Evolutionary conservation across 2,113 vertebrate species (phyloP).

Genomic region (Paradoxurus hermaphroditus): DNA sequence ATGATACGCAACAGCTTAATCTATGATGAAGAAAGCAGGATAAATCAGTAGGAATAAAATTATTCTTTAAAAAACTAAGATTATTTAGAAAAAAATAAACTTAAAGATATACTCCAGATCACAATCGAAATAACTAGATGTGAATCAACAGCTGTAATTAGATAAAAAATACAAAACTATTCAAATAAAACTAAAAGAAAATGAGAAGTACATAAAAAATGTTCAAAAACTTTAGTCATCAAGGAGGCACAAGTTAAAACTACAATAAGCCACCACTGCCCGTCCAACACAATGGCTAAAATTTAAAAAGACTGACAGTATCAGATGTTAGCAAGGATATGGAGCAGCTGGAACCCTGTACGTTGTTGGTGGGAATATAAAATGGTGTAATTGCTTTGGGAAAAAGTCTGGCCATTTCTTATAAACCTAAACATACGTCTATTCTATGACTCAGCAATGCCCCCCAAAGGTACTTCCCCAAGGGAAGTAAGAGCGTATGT

Average conservation of each 20-base stretch:
- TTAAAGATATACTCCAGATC: background rate
- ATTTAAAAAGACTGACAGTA: background rate
- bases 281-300: background rate
- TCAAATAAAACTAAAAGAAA: constrained; percentile 14
- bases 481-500: background rate
- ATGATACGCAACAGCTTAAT: background rate
- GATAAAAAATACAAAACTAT: constrained; percentile 7
- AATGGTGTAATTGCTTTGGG: background rate
- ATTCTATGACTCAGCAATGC: background rate
- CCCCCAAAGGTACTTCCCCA: background rate
- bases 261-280: background rate
- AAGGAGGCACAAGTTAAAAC: background rate
- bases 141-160: background rate
- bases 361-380: background rate
- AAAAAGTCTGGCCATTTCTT: background rate
- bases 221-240: constrained; percentile 1
- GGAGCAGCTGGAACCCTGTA: background rate
- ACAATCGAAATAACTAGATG: background rate
- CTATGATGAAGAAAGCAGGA: background rate
- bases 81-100: constrained; percentile 22
- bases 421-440: background rate
- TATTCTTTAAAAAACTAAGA: background rate
- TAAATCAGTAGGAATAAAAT: background rate
- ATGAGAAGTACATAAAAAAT: background rate
- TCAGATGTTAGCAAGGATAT: background rate